phyloP scores from a whole-genome alignment of 2,797 vertebrate genomes.

The Sebastes minor region DNA sequence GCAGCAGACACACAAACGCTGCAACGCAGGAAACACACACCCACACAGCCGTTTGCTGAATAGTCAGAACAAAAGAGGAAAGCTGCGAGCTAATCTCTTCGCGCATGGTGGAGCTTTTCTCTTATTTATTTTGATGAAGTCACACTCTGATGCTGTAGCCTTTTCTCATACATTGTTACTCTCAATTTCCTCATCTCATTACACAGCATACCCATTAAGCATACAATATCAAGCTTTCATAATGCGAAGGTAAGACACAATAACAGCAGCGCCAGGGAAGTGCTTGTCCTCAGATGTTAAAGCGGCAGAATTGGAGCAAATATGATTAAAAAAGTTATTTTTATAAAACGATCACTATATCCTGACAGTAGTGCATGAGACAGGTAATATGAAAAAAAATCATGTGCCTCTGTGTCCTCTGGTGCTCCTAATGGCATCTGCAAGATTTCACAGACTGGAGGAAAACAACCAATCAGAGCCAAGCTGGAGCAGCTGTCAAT shows the following conservation, averaged over 20 bases:
- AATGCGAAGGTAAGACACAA: slow-evolving; percentile 46
- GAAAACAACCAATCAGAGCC: too few relatives aligned
- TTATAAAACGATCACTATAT: too few relatives aligned
- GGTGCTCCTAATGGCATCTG: too few relatives aligned
- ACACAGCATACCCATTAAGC: slow-evolving; percentile 66
- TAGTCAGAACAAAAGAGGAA: slow-evolving; percentile 29
- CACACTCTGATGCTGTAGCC: slow-evolving; percentile 56
- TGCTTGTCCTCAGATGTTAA: slow-evolving; percentile 9
- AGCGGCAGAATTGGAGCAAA: not conserved
- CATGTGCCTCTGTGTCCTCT: too few relatives aligned
- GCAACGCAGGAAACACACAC: not conserved
- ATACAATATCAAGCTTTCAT: slow-evolving; percentile 43
- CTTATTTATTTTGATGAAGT: slow-evolving; percentile 71
- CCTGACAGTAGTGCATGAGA: too few relatives aligned
- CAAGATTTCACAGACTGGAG: too few relatives aligned
- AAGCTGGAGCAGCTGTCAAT: too few relatives aligned
- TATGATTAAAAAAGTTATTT: too few relatives aligned
- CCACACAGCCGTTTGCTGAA: slow-evolving; percentile 14
- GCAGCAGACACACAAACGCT: not conserved
- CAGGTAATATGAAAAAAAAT: too few relatives aligned
- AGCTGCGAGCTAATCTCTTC: slow-evolving; percentile 60
- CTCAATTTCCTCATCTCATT: slow-evolving; percentile 72
- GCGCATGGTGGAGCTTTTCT: slow-evolving; percentile 39
- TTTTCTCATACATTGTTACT: slow-evolving; percentile 57
- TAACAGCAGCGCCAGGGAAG: not conserved